A percentile compares a stretch with the other conserved stretches of the same genome.
These are phyloP conservation scores for Popillia japonica DNA, from an alignment of 1,140 invertebrate species.

Conservation along the genomic window DNA sequence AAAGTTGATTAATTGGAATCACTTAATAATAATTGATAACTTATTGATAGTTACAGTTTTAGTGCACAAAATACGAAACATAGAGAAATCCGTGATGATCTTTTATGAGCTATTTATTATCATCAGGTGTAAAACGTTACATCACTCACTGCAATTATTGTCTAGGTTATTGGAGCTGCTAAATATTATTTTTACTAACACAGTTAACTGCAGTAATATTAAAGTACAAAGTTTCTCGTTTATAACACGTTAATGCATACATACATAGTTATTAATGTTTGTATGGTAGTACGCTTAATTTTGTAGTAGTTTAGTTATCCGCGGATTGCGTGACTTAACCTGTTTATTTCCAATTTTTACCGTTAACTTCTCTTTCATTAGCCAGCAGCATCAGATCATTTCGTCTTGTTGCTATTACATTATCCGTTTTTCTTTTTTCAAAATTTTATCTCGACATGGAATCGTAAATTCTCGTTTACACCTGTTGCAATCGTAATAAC, in stretches of 20 bases:
- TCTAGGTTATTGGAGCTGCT: no score
- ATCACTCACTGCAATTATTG: no score
- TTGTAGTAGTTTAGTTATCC: not conserved
- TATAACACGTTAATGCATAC: not conserved
- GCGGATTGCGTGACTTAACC: conserved; percentile 19
- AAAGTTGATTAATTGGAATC: no score
- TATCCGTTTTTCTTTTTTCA: not conserved
- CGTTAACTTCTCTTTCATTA: conserved; percentile 5
- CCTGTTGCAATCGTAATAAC: conserved; percentile 6
- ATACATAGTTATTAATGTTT: not conserved
- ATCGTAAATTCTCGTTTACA: conserved; percentile 16
- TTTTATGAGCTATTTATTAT: no score
- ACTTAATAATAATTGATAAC: no score
- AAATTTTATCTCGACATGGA: not conserved
- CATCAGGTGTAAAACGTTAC: no score
- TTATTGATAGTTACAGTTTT: no score
- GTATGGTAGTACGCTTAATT: not conserved
- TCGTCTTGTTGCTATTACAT: not conserved
- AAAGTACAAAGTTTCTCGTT: not conserved
- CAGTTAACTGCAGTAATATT: not conserved
- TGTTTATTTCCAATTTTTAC: not conserved
- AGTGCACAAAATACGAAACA: no score
- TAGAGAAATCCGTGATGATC: no score
- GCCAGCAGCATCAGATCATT: not conserved
- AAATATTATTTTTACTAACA: no score